These are phyloP conservation scores for Oncorhynchus gorbuscha DNA, from an alignment of 2,113 vertebrate genomes.

Conservation along the genomic window DNA sequence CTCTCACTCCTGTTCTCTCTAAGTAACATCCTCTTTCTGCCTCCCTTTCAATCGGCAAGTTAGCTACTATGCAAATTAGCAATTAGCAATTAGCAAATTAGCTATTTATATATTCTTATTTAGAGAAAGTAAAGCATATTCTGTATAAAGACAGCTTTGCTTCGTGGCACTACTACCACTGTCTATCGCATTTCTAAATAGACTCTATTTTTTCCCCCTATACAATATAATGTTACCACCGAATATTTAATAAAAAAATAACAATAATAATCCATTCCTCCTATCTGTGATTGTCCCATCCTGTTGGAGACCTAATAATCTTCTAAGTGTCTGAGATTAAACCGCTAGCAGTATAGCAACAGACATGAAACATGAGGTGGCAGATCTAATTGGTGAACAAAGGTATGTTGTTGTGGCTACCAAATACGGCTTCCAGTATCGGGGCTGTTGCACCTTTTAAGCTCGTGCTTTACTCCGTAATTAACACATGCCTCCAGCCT, in stretches of 20 bases:
- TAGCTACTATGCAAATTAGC: neutral
- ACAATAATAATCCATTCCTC: neutral
- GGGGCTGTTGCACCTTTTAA: slow-evolving; percentile 60
- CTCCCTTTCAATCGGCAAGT: neutral
- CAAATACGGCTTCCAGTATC: slow-evolving; percentile 36
- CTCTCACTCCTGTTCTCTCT: slow-evolving; percentile 4
- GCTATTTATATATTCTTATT: too few relatives aligned
- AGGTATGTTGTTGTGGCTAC: slow-evolving; percentile 67
- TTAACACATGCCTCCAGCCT: slow-evolving; percentile 72
- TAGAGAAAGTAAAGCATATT: too few relatives aligned
- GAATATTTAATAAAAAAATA: neutral
- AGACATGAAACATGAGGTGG: slow-evolving; percentile 26
- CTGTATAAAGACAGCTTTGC: too few relatives aligned
- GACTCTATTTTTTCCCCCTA: too few relatives aligned
- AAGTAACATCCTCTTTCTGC: neutral
- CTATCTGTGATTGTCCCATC: neutral
- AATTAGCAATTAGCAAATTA: too few relatives aligned
- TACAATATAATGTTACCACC: too few relatives aligned
- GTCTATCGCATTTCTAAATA: too few relatives aligned
- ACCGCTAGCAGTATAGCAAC: slow-evolving; percentile 6
- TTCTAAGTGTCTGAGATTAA: neutral
- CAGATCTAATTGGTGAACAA: slow-evolving; percentile 64
- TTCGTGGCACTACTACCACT: too few relatives aligned
- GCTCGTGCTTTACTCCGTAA: slow-evolving; percentile 63
- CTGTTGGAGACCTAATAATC: neutral